Evolutionary conservation across 2,797 vertebrate genomes (phyloP), one percentile per base, ranked within the genome.

Genomic region (Garrulus glandarius): DNA sequence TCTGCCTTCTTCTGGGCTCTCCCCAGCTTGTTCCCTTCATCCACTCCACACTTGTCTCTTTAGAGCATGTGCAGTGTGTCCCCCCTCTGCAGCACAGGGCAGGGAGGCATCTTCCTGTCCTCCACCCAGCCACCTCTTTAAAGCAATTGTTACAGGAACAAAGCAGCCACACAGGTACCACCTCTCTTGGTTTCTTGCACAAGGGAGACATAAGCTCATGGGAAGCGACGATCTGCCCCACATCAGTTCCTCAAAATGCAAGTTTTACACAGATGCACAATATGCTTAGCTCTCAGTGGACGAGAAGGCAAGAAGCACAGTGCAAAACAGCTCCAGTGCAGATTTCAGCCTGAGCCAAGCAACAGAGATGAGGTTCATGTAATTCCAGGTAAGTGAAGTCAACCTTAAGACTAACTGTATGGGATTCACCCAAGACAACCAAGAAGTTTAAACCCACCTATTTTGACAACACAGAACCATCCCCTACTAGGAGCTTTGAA

Each of bases 61-160:
- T 7, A 52, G 9, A 60, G 18, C 9, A 78, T 0, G 3, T n/a
- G 7, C 3, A 49, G 3, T 8, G 24, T 4, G 13, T 11, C 11
- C 14, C 29, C 9, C 9, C 7, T 23, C 34, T 1, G 1, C 10
- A 84, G 32, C 5, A 4, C 39, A 53, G 30, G 57, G 10, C 49
- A 89, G 19, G 21, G 11, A 64, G 10, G 30, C 8, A 37, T 36
- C 49, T 27, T 68, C 57, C 53, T 36, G 37, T 37, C 36, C 44
- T 69, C 53, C 37, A 21, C 24, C 56, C 50, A 82, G 59, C 8
- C 43, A 57, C 30, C 30, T 50, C 63, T 61, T 61, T 23, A 39
- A 82, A 87, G 47, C 2, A 1, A 41, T 20, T 43, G 0, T 17
- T 53, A 47, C 20, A 87, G 47, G 36, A 92, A 61, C 21, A 64